phyloP scores from a whole-genome alignment of 1,140 invertebrate species.

The Armadillidium nasatum region DNA sequence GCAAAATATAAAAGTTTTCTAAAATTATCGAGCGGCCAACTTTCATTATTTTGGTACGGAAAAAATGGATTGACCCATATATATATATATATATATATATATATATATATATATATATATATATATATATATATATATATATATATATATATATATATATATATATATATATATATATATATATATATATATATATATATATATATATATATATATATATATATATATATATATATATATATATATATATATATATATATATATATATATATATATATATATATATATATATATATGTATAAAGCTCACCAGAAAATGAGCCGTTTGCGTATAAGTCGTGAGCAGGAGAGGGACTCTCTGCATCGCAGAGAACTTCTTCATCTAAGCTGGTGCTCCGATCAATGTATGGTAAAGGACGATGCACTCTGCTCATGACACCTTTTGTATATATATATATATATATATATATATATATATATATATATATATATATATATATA shows the following conservation, averaged over 20 bases:
- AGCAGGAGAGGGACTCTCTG: conserved; percentile 30
- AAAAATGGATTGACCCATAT: not conserved
- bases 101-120: not conserved
- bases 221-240: not conserved
- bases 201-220: conserved; percentile 24
- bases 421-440: conserved; percentile 35
- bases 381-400: conserved; percentile 31
- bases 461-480: too few relatives aligned
- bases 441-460: conserved; percentile 1
- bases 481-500: conserved; percentile 5
- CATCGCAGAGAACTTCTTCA: conserved; percentile 26
- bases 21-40: too few relatives aligned
- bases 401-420: conserved; percentile 42
- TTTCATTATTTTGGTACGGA: too few relatives aligned
- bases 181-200: conserved; percentile 26
- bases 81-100: conserved; percentile 24
- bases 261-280: too few relatives aligned
- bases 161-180: conserved; percentile 14
- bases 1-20: too few relatives aligned
- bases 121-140: not conserved
- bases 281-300: too few relatives aligned
- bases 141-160: not conserved
- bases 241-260: too few relatives aligned
- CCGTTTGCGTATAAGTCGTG: conserved; percentile 27
- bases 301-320: not conserved